Evolutionary conservation across 2,888 invertebrate species (phyloP), one percentile per base, ranked within the genome.

Genomic region (Latheticus oryzae): DNA sequence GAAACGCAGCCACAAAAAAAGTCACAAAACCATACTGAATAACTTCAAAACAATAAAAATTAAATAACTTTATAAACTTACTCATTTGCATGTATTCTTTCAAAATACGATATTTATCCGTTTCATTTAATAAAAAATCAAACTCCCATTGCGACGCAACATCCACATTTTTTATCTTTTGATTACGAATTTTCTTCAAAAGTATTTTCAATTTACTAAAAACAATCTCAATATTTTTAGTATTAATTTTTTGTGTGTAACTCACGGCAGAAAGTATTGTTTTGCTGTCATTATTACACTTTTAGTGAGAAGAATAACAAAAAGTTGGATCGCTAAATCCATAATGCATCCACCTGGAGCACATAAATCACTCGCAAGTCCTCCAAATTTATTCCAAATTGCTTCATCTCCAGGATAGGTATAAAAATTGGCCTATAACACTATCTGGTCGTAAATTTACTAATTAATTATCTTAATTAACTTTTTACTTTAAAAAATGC

Each of bases 11-110:
- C 11, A 86, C 85, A 72, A 88, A 87, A 47, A 87, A 80, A 1
- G 85, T 85, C 21, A 86, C 83, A 71, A 86, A 86, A 1, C 87
- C 87, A 74, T 84, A 87, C 74, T 87, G 87, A 38, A 86, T 80
- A 28, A 85, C 87, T 87, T 16, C 21, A 48, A 40, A 26, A n/a
- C n/a, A n/a, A n/a, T n/a, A n/a, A n/a, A n/a, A 5, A 24, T 4
- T 7, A 11, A 3, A 24, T 26, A n/a, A n/a, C n/a, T 42, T 19
- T 23, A 1, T 5, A 5, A 12, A 5, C 1, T 17, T 37, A 19
- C 37, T 71, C 66, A 77, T 70, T 63, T 77, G 75, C 58, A 70
- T 67, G 48, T 74, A 76, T 63, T 77, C 75, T 2, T 66, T 63
- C 17, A 75, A 64, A 16, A 79, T 66, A 47, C 69, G 70, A 48